These are phyloP conservation scores for Papilio aristodemus DNA, from an alignment of 1,140 invertebrate genomes.

Conservation along the genomic window DNA sequence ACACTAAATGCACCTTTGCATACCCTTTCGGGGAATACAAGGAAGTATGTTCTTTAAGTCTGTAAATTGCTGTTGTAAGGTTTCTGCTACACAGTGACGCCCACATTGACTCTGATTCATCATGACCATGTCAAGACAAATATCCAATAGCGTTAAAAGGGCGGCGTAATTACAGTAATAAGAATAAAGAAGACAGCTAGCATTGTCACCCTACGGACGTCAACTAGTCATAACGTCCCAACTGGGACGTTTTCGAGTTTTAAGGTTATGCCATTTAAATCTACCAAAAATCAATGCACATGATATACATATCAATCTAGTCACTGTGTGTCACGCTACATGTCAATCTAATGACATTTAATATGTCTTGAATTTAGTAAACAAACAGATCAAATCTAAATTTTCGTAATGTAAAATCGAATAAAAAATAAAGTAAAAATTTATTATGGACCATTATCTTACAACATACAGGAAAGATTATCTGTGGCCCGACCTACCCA, in stretches of 20 bases:
- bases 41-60: no score
- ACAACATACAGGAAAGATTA: conserved; percentile 82
- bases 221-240: no score
- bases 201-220: no score
- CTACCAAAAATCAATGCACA: neutral
- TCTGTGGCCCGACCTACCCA: conserved; percentile 78
- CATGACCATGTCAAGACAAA: no score
- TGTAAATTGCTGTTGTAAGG: no score
- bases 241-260: neutral
- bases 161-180: no score
- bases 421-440: conserved; percentile 26
- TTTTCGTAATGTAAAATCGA: conserved; percentile 36
- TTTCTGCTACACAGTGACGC: no score
- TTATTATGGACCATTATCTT: conserved; percentile 78
- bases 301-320: neutral
- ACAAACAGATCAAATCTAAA: conserved; percentile 33
- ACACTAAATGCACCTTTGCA: no score
- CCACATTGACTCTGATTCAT: no score
- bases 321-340: neutral
- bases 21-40: no score
- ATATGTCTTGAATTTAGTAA: conserved; percentile 18
- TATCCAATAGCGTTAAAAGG: no score
- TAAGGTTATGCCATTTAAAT: neutral
- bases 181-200: no score
- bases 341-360: conserved; percentile 1